Conservation (phyloP, 2,113 vertebrate genomes). For the Psilopogon haemacephalus region DNA sequence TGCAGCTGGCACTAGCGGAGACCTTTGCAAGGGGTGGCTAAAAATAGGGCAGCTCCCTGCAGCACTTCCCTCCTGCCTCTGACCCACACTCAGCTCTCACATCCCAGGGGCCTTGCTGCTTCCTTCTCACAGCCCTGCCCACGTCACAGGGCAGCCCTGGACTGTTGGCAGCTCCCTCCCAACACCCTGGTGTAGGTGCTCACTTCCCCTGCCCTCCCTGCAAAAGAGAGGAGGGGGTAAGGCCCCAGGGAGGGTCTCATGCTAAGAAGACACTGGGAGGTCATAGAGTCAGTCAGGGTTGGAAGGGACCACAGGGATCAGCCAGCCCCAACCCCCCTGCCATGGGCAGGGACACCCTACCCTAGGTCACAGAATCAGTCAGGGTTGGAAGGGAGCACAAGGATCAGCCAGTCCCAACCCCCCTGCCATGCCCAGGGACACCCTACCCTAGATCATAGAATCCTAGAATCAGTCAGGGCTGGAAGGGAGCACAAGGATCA, state of each 20-base stretch:
- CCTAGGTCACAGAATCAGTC: too few species aligned
- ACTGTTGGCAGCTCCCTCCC: neutral
- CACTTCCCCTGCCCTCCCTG: constrained; percentile 12
- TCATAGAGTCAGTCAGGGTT: too few species aligned
- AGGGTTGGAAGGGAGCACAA: too few species aligned
- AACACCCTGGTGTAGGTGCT: neutral
- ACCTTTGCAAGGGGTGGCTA: constrained; percentile 54
- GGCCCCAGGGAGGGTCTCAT: fast-evolving
- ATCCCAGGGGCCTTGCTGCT: neutral
- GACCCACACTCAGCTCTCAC: constrained; percentile 21
- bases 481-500: too few species aligned
- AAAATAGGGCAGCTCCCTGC: constrained; percentile 53
- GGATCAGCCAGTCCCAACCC: too few species aligned
- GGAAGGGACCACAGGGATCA: too few species aligned
- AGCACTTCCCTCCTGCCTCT: constrained; percentile 48
- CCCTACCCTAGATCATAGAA: too few species aligned
- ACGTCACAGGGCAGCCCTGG: neutral
- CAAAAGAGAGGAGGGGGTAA: constrained; percentile 26
- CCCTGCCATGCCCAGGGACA: too few species aligned
- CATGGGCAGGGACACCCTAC: too few species aligned
- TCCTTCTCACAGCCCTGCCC: neutral
- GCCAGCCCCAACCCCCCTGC: too few species aligned
- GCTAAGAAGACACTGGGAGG: neutral
- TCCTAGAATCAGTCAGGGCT: too few species aligned
- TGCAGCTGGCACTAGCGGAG: neutral